Base-by-base conservation (phyloP, 2,113 vertebrate species). In the Peromyscus polionotus region DNA sequence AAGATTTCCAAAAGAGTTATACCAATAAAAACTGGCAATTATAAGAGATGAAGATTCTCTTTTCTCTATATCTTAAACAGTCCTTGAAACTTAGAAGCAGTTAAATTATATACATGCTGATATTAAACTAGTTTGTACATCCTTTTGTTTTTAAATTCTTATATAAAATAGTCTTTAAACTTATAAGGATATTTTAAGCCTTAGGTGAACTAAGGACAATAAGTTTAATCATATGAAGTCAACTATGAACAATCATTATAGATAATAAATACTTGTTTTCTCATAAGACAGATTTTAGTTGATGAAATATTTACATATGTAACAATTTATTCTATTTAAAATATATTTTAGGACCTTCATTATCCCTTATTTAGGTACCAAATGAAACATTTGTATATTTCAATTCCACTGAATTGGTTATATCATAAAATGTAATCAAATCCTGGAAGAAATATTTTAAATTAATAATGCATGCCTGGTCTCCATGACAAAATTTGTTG, bases 361-460 rank as follows among this genome's bases (percentile, higher is more conserved):
- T 98, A 98, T 95, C 33, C 17, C 67, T 93, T 68, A 95, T 70
- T 86, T 97, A 97, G 94, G 36, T 92, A 98, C 42, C 83, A 97
- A 97, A 97, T 92, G 91, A 97, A 98, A 95, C 16, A 93, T 97
- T 94, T 93, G 90, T 94, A 88, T 5, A 67, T 98, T 98, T 98
- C 59, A 59, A 97, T 83, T 59, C 95, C 89, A 97, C 31, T 94
- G 72, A 97, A 92, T 90, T 68, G 36, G 90, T 96, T 98, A 95
- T 67, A 95, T 93, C 33, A 97, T 97, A 76, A 97, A 98, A 95
- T 89, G 94, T 93, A 98, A 98, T 97, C 95, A 97, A 98, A 97
- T 96, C 54, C 76, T 84, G 33, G 96, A 39, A 98, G 57, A 97
- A 98, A 97, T 19, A 70, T 2, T 3, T 96, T 96, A 97, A 98